These are phyloP conservation scores for Polypedilum pembai DNA, from an alignment of 1,140 invertebrate species.

Conservation along the genomic window DNA sequence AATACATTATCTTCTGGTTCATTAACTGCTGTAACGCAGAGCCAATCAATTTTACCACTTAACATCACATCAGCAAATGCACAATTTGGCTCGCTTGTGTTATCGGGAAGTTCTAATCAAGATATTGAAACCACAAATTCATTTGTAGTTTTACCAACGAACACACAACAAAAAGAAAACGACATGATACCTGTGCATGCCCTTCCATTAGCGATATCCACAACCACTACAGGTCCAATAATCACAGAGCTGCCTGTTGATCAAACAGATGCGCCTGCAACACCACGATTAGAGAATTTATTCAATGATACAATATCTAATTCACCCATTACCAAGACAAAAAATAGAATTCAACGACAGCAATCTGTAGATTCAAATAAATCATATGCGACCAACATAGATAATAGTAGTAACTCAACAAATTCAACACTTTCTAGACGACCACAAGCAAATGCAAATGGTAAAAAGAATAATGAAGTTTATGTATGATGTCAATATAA, in stretches of 20 bases:
- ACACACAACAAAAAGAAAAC: slow-evolving; percentile 20
- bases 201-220: background rate
- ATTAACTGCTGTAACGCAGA: slow-evolving; percentile 33
- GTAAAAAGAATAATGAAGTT: slow-evolving; percentile 7
- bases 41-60: slow-evolving; percentile 11
- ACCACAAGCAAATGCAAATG: background rate
- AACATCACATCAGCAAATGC: slow-evolving; percentile 21
- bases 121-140: background rate
- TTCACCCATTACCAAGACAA: background rate
- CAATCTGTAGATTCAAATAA: background rate
- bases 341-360: background rate
- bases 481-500: slow-evolving; percentile 6
- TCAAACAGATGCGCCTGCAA: background rate
- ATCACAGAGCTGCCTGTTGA: slow-evolving; percentile 6
- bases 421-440: slow-evolving; percentile 13
- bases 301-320: background rate
- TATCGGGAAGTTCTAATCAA: background rate
- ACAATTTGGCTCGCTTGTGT: slow-evolving; percentile 8
- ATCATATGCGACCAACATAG: background rate
- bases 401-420: slow-evolving; percentile 9
- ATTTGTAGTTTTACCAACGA: slow-evolving; percentile 2
- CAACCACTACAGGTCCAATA: background rate
- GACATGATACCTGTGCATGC: background rate
- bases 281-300: background rate
- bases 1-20: slow-evolving; percentile 57